These are phyloP conservation scores for Gymnocypris eckloni DNA, from an alignment of 2,797 vertebrate genomes.

Conservation along the genomic window DNA sequence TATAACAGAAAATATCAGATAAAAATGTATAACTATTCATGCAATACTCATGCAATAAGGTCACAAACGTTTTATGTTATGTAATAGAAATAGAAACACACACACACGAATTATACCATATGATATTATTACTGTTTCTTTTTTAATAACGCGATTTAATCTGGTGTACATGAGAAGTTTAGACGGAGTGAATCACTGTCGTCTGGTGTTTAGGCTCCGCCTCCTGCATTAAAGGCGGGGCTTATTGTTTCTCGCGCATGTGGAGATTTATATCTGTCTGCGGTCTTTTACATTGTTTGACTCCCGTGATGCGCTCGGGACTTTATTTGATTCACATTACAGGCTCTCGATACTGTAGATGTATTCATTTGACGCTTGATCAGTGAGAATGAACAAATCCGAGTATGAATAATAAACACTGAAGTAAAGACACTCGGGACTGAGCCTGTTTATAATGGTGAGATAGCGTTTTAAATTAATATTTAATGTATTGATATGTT, in stretches of 20 bases:
- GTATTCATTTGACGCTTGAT: neutral
- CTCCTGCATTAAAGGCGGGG: neutral
- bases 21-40: neutral
- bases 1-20: neutral
- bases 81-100: neutral
- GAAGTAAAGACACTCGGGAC: neutral
- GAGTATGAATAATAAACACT: conserved; percentile 17
- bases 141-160: neutral
- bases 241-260: neutral
- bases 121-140: neutral
- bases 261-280: neutral
- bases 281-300: neutral
- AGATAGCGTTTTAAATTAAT: neutral
- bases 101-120: neutral
- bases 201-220: neutral
- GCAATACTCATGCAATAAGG: neutral
- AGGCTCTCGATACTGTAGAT: neutral
- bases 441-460: conserved; percentile 17
- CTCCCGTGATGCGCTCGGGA: neutral
- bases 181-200: neutral
- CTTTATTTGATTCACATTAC: neutral
- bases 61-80: neutral
- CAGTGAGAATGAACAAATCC: neutral
- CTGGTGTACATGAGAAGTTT: neutral
- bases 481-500: neutral